Base-by-base conservation (phyloP, 2,113 vertebrate species). In the Sinocyclocheilus anophthalmus region DNA sequence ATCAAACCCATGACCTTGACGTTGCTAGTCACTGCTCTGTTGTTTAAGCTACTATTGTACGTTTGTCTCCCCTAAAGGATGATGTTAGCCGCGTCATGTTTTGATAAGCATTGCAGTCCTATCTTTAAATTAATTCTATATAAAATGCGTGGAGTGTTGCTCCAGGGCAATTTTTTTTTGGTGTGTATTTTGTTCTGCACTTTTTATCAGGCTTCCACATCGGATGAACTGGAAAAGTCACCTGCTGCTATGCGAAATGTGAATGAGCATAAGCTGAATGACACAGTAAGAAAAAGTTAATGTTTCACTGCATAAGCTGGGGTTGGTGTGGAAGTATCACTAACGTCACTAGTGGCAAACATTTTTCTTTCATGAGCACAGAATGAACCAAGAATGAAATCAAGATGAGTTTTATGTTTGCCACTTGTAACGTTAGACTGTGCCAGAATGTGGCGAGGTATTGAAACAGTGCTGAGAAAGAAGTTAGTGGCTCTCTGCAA, bases 291-390 rank as follows among this genome's bases (percentile, higher is more conserved):
- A 55, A 87, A 75, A 87, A 79, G 87, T 90, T 85, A 79, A 88
- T 83, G 89, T 86, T 87, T 90, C 76, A 88, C 59, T 53, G 70
- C 61, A 65, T 88, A 73, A 82, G 72, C 50, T 76, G 67, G 48
- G 26, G 26, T 88, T 63, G 81, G 86, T 69, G 45, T 26, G 37
- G 10, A 67, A 84, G 37, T 61, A 81, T 84, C 63, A 65, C 13
- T 76, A 77, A 81, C 24, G 69, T 42, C 55, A 22, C 48, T 22
- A 65, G 78, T 81, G 80, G 48, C 16, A 30, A 69, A 82, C 50
- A 73, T 70, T 53, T 83, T 83, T 77, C 30, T 55, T 63, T 80
- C 63, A 33, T 85, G n/a, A 85, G 57, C n/a, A 26, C 79, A 63
- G n/a, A 81, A 81, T 80, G 33, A 63, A 88, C 55, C 75, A 30